Conservation (phyloP, 2,888 invertebrate genomes). For the Euzetes globulus region DNA sequence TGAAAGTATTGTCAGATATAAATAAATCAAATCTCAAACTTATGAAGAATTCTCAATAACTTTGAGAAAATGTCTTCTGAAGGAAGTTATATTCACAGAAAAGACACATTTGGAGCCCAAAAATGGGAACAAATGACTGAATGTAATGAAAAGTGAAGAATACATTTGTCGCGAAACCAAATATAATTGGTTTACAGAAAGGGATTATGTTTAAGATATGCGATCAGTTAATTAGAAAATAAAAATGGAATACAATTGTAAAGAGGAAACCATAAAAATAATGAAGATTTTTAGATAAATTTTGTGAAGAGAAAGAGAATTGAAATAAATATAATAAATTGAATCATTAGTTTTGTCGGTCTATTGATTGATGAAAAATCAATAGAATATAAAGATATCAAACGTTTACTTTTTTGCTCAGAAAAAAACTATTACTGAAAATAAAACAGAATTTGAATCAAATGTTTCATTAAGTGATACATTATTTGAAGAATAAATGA, state of each 20-base stretch:
- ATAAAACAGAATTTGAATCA: not conserved
- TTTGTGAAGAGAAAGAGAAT: no score
- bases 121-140: no score
- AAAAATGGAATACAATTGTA: no score
- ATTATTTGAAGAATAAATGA: not conserved
- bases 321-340: no score
- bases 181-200: not conserved
- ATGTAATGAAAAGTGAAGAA: not conserved
- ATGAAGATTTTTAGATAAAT: no score
- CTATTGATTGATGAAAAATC: not conserved
- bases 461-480: not conserved
- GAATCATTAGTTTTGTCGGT: not conserved
- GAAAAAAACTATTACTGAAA: not conserved
- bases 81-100: not conserved
- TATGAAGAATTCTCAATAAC: not conserved
- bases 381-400: conserved; percentile 5
- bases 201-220: not conserved
- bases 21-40: not conserved
- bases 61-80: not conserved
- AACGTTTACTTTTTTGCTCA: not conserved
- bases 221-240: no score
- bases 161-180: no score
- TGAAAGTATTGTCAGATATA: not conserved
- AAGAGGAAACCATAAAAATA: no score
- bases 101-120: not conserved